Evolutionary conservation across 2,888 invertebrate species (phyloP).

Genomic region (Sphaerophoria taeniata): DNA sequence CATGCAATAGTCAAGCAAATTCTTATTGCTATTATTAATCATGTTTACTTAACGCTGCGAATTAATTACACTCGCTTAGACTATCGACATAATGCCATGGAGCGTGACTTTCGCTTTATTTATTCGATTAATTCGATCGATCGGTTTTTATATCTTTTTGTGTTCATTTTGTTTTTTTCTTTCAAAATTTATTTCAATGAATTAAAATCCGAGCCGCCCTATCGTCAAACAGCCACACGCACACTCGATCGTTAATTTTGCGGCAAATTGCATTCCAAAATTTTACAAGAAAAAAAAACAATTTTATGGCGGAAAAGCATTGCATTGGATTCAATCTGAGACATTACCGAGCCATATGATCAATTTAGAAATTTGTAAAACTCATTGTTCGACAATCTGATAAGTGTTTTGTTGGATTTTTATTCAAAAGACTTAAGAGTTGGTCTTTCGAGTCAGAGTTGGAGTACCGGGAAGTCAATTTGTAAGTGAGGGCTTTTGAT

Average conservation of each 20-base stretch:
- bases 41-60: slow-evolving; percentile 69
- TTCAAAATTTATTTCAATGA: slow-evolving; percentile 38
- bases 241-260: slow-evolving; percentile 38
- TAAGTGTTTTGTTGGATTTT: no score
- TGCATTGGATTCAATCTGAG: slow-evolving; percentile 7
- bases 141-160: slow-evolving; percentile 13
- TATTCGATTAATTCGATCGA: slow-evolving; percentile 61
- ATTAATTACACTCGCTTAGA: slow-evolving; percentile 70
- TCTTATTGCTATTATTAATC: slow-evolving; percentile 71
- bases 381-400: slow-evolving; percentile 66
- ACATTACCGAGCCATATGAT: slow-evolving; percentile 49
- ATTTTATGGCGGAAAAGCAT: slow-evolving; percentile 52
- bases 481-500: slow-evolving; percentile 51
- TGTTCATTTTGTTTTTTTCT: background rate
- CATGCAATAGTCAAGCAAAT: slow-evolving; percentile 63
- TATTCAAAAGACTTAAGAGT: slow-evolving; percentile 3
- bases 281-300: slow-evolving; percentile 4
- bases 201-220: background rate
- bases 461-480: slow-evolving; percentile 55
- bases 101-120: slow-evolving; percentile 73
- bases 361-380: slow-evolving; percentile 68
- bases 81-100: slow-evolving; percentile 72
- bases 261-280: slow-evolving; percentile 9
- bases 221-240: slow-evolving; percentile 26
- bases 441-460: slow-evolving; percentile 50